These are phyloP conservation scores for Carcharodon carcharias DNA, from an alignment of 2,797 vertebrate genomes.

Conservation along the genomic window DNA sequence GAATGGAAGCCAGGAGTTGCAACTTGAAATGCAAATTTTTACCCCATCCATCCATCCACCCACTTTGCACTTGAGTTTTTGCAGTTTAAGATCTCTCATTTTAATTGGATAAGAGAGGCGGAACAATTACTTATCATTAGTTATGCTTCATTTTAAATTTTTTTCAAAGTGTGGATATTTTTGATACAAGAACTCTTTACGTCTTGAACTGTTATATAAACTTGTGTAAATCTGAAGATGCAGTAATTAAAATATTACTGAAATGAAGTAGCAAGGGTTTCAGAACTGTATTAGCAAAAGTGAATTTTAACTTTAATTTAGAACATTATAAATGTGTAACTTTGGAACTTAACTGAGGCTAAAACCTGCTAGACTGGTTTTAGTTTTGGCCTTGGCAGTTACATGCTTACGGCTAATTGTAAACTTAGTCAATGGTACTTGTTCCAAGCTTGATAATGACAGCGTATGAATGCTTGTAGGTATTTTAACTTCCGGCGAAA, in stretches of 20 bases:
- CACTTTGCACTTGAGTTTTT: background rate
- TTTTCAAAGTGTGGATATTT: background rate
- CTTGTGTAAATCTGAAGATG: background rate
- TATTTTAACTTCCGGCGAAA: background rate
- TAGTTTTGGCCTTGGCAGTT: background rate
- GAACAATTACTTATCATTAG: background rate
- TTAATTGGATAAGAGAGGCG: background rate
- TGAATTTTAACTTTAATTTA: background rate
- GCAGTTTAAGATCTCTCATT: background rate
- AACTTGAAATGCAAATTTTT: background rate
- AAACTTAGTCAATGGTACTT: background rate
- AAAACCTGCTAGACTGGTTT: background rate
- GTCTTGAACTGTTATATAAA: background rate
- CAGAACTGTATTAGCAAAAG: background rate
- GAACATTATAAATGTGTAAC: background rate
- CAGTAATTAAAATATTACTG: slow-evolving; percentile 12
- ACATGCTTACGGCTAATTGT: background rate
- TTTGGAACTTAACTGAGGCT: background rate
- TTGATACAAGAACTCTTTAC: background rate
- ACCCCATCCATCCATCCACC: too few relatives aligned
- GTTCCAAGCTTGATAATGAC: background rate
- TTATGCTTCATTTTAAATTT: background rate
- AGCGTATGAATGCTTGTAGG: background rate
- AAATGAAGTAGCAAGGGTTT: slow-evolving; percentile 17
- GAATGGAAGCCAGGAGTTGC: background rate